Base-by-base conservation (phyloP, 2,888 invertebrate genomes). In the Tinea pellionella region DNA sequence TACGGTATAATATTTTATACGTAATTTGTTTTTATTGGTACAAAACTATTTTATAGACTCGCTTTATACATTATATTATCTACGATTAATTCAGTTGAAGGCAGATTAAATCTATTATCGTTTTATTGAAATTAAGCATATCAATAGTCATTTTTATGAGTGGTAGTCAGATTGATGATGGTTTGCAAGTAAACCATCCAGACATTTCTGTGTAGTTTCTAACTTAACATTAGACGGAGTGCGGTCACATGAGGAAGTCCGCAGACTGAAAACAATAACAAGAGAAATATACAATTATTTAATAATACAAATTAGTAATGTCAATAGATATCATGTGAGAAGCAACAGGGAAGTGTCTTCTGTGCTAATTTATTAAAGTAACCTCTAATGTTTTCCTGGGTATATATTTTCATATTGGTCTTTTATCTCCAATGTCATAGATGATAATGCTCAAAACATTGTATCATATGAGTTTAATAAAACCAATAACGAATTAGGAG, bases 381-480 rank as follows among this genome's bases (percentile, higher is more conserved):
- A 57, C 57, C 57, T 57, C 16, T 57, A 57, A 32, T 57, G 57
- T 3, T 57, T 57, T 57, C 57, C 57, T 57, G 24, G 55, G 19
- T n/a, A 55, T 55, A 12, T 57, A 57, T 2, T 57, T 60, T 24
- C 15, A 42, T 59, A 61, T 61, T 61, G 59, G 53, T 61, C 37
- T 59, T 41, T 61, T 61, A 61, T 61, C 61, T 59, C 59, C 61
- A 61, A 61, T 61, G 61, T 61, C 59, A 61, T 47, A 55, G 29
- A 15, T 59, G 61, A 61, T 61, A 61, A 61, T 59, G 43, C 47
- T 29, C 16, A 30, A 57, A 53, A 53, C 53, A 18, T 18, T 18
- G 53, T 57, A 57, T 32, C 57, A 57, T 57, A 57, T 32, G 32
- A 6, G 55, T 32, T n/a, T 15, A 57, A 30, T 57, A 30, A 57